A percentile compares a stretch with the other conserved stretches of the same genome.
These are phyloP conservation scores for Diglossa brunneiventris DNA, from an alignment of 2,113 vertebrate species.

Conservation along the genomic window DNA sequence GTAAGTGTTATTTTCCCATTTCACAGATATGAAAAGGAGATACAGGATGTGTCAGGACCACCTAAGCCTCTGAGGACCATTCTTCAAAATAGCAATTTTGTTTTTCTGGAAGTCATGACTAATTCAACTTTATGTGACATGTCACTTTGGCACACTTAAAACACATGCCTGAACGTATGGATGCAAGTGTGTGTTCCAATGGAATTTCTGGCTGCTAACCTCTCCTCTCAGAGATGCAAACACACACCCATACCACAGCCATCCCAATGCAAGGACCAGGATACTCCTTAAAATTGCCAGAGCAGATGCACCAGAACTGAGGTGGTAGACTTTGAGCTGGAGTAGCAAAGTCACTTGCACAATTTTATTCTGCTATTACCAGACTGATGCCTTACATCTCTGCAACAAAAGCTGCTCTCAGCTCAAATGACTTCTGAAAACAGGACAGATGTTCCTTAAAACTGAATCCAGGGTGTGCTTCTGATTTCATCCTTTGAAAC, in stretches of 20 bases:
- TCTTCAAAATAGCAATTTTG: background rate
- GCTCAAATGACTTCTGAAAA: background rate
- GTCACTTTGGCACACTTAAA: background rate
- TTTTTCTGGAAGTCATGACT: background rate
- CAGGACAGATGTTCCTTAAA: background rate
- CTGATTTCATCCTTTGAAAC: background rate
- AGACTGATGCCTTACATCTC: background rate
- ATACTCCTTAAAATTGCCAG: background rate
- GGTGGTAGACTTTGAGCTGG: background rate
- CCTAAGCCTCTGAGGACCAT: background rate
- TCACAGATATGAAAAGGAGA: background rate
- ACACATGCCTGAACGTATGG: background rate
- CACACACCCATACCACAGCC: background rate
- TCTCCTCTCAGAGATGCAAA: background rate
- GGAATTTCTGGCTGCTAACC: background rate
- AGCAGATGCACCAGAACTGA: background rate
- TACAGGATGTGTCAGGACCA: background rate
- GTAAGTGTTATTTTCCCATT: background rate
- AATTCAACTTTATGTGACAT: background rate
- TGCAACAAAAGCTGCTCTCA: background rate
- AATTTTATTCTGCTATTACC: background rate
- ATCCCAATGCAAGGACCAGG: background rate
- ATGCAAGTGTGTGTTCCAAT: background rate
- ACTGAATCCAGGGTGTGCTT: background rate
- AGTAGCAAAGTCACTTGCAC: background rate